Evolutionary conservation across 1,140 invertebrate genomes (phyloP), one percentile per base, ranked within the genome.

Genomic region (Pinna nobilis): DNA sequence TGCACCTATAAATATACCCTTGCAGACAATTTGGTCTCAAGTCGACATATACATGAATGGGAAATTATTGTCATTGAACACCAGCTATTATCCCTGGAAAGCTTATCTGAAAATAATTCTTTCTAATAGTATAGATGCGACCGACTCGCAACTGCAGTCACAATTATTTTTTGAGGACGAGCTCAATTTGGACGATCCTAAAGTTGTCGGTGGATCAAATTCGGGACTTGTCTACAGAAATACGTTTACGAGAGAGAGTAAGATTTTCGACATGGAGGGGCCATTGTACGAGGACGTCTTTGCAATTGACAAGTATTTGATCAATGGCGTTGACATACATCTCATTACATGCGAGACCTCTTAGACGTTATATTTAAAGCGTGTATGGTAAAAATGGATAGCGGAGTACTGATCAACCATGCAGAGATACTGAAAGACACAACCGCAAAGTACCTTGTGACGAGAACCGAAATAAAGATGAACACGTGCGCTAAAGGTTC

Each of bases 1-100:
- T 20, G 60, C 20, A 15, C 35, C 51, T 3, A 32, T 76, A 11
- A 76, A 76, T 37, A 30, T 60, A 15, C 60, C 41, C 6, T 30
- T 66, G n/a, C 63, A 65, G 20, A 50, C 23, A 20, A 47, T 71
- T 15, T 65, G 49, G n/a, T 57, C 49, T 25, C 74, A 74, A 33
- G 47, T 76, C 15, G 74, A 76, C 51, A n/a, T 59, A n/a, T 61
- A 53, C 49, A 63, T 77, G 55, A 73, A 77, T 33, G 57, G 57
- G 7, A 68, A 67, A 18, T 41, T 67, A 11, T 35, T 77, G 18
- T 70, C 67, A 11, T 18, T 60, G 3, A 70, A 70, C 28, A 47
- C 55, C 23, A 70, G 35, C 33, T 37, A 67, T 55, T 60, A 49
- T 35, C 55, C 57, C 6, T 60, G 55, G 67, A 70, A 70, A 70